Percentiles rank a stretch among this genome's conserved stretches.
phyloP scores from a whole-genome alignment of 2,888 invertebrate species.

The Pristionchus exspectatus region DNA sequence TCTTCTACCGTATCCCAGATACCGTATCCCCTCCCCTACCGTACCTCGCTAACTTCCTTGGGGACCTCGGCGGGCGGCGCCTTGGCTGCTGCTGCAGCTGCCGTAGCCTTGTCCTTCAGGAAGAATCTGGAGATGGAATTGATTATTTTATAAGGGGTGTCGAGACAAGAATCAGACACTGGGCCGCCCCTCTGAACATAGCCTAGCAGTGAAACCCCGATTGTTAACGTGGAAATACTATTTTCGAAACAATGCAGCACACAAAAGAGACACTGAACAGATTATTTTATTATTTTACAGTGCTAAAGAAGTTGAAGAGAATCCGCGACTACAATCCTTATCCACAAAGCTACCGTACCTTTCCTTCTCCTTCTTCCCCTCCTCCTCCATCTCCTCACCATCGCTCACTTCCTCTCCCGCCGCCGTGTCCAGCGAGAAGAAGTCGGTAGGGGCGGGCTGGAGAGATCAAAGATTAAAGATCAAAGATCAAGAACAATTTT shows the following conservation, averaged over 20 bases:
- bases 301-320: too few species aligned
- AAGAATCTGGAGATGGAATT: conserved; percentile 1
- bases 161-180: too few species aligned
- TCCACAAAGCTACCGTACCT: background rate
- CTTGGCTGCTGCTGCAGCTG: background rate
- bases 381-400: conserved; percentile 44
- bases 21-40: background rate
- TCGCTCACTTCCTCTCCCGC: conserved; percentile 24
- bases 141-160: too few species aligned
- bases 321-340: too few species aligned
- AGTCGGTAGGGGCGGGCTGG: background rate
- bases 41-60: conserved; percentile 1
- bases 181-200: too few species aligned
- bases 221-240: too few species aligned
- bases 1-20: background rate
- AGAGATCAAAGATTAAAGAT: background rate
- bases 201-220: too few species aligned
- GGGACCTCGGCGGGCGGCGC: background rate
- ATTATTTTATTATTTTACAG: too few species aligned
- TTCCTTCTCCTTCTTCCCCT: background rate
- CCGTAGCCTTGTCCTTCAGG: conserved; percentile 15
- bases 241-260: too few species aligned
- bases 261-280: too few species aligned
- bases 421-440: conserved; percentile 49
- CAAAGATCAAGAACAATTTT: background rate